Evolutionary conservation across 2,113 vertebrate species (phyloP).

Genomic region (Taxidea taxus): DNA sequence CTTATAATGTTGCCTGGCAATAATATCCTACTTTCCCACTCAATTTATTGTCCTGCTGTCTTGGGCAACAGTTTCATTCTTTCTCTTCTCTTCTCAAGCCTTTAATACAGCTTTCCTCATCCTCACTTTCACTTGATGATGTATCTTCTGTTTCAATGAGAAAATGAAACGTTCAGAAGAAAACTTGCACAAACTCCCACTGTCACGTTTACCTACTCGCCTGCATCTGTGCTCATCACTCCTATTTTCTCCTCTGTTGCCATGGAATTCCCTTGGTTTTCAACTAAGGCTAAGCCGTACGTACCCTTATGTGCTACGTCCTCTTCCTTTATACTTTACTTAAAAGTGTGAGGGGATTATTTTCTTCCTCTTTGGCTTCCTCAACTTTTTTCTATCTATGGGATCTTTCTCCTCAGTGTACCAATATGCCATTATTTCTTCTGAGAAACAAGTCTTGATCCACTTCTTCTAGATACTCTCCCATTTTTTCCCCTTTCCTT

Average conservation of each 20-base stretch:
- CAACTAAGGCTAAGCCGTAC: not conserved
- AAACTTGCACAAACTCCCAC: not conserved
- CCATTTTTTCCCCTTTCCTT: not conserved
- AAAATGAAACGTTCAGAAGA: not conserved
- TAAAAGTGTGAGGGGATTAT: not conserved
- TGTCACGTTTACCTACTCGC: not conserved
- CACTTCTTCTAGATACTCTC: not conserved
- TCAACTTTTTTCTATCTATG: not conserved
- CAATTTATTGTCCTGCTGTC: not conserved
- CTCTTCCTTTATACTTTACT: not conserved
- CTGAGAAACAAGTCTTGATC: not conserved
- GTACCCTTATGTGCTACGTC: not conserved
- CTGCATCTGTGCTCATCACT: not conserved
- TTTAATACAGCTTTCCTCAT: not conserved
- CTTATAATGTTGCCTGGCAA: not conserved
- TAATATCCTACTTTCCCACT: not conserved
- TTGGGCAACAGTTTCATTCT: not conserved
- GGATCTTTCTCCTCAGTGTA: not conserved
- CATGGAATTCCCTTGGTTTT: not conserved
- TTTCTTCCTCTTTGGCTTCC: not conserved
- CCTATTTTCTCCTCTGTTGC: not conserved
- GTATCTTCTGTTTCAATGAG: not conserved
- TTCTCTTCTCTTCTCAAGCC: not conserved
- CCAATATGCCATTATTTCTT: not conserved
- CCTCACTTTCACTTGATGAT: not conserved